Percentiles rank a stretch among this genome's conserved stretches.
These are phyloP conservation scores for Sebastes paucispinis DNA, from an alignment of 2,797 vertebrate species.

Conservation along the genomic window DNA sequence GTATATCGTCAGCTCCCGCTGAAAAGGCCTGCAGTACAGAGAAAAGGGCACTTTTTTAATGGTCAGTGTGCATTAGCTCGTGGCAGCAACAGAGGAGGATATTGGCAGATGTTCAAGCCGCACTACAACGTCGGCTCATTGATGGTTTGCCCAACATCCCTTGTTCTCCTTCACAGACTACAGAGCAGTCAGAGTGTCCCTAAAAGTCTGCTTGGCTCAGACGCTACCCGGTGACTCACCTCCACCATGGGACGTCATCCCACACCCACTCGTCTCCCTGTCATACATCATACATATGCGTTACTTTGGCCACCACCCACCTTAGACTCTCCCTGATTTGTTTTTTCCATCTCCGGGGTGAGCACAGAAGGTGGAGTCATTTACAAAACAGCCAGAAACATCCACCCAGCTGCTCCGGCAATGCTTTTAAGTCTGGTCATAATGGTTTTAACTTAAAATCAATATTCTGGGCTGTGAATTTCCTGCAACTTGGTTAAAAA, in stretches of 20 bases:
- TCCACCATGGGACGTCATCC: conserved; percentile 51
- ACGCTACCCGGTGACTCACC: conserved; percentile 63
- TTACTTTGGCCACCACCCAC: conserved; percentile 20
- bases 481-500: conserved; percentile 56
- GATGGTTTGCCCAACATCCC: conserved; percentile 8
- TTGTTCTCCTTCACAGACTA: conserved; percentile 32
- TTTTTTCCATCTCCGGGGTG: conserved; percentile 36
- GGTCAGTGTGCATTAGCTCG: conserved; percentile 26
- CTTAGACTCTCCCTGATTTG: conserved; percentile 8
- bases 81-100: conserved; percentile 18
- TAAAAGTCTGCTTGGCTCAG: conserved; percentile 55
- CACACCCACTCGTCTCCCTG: conserved; percentile 42
- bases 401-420: conserved; percentile 32
- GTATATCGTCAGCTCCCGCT: conserved; percentile 21
- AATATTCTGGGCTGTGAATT: conserved; percentile 67
- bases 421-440: conserved; percentile 42
- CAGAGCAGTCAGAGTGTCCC: conserved; percentile 28
- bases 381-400: conserved; percentile 45
- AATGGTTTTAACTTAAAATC: conserved; percentile 67
- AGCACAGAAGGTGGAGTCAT: conserved; percentile 42
- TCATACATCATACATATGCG: conserved; percentile 57
- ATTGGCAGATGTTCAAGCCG: conserved; percentile 44
- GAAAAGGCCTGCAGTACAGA: conserved; percentile 35
- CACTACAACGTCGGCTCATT: conserved; percentile 19
- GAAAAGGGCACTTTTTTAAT: conserved; percentile 39